These are phyloP conservation scores for Melanogrammus aeglefinus DNA, from an alignment of 2,797 vertebrate genomes.

Conservation along the genomic window DNA sequence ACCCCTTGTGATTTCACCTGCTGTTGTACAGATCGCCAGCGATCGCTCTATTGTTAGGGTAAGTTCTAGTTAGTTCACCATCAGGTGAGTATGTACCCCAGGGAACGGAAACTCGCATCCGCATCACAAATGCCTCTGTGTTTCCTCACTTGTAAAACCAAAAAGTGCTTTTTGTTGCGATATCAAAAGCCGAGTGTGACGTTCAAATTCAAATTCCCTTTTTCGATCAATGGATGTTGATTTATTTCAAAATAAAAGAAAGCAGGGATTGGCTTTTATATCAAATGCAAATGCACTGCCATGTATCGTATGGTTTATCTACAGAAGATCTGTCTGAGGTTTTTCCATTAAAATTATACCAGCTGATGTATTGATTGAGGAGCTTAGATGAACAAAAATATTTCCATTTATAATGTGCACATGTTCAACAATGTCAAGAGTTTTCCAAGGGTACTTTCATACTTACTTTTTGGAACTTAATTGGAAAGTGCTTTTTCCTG, in stretches of 20 bases:
- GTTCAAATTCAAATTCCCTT: constrained; percentile 23
- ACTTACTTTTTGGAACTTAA: background rate
- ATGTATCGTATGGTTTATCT: constrained; percentile 67
- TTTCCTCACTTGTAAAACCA: constrained; percentile 55
- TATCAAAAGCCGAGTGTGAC: constrained; percentile 73
- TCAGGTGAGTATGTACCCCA: constrained; percentile 70
- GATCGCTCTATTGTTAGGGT: constrained; percentile 79
- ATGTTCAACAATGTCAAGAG: background rate
- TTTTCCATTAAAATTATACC: background rate
- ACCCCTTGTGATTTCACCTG: constrained; percentile 70
- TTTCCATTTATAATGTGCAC: background rate
- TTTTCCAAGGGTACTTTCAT: background rate
- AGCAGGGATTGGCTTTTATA: constrained; percentile 75
- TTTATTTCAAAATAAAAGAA: background rate
- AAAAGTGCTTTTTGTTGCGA: constrained; percentile 59
- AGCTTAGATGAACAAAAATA: background rate
- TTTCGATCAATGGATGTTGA: background rate
- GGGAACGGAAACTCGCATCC: constrained; percentile 51
- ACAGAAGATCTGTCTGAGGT: constrained; percentile 65
- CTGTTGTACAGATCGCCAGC: constrained; percentile 75
- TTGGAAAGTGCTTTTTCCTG: constrained; percentile 11
- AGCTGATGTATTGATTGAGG: background rate
- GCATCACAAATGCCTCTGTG: constrained; percentile 64
- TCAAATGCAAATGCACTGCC: constrained; percentile 61
- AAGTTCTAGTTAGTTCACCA: constrained; percentile 70